These are phyloP conservation scores for Anguilla marmorata DNA, from an alignment of 2,797 vertebrate genomes.

Conservation along the genomic window DNA sequence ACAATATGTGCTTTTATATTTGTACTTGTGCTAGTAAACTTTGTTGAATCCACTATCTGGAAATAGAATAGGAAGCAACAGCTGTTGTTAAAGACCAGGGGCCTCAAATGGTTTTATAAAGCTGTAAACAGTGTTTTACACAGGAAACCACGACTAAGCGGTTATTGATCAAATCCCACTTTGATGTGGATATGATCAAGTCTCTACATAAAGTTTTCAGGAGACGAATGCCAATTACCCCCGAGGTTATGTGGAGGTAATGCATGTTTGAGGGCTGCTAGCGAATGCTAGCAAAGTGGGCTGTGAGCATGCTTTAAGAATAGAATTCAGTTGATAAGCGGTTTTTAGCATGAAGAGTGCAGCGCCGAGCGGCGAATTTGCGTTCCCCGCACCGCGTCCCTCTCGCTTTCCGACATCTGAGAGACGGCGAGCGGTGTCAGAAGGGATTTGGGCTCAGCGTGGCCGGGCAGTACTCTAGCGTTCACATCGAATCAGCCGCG, in stretches of 20 bases:
- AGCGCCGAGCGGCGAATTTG: slow-evolving; percentile 38
- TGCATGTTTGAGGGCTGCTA: slow-evolving; percentile 2
- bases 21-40: background rate
- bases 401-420: slow-evolving; percentile 58
- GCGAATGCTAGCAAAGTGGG: background rate
- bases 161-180: background rate
- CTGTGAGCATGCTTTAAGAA: background rate
- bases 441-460: slow-evolving; percentile 69
- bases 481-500: slow-evolving; percentile 70
- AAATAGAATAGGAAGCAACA: background rate
- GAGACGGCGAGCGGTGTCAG: slow-evolving; percentile 71
- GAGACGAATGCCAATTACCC: background rate
- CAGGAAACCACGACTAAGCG: background rate
- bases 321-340: background rate
- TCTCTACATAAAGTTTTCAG: background rate
- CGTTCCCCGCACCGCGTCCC: slow-evolving; percentile 30
- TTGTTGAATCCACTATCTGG: background rate
- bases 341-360: slow-evolving; percentile 10
- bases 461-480: slow-evolving; percentile 67
- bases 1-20: background rate
- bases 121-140: background rate
- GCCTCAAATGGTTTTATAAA: background rate
- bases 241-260: background rate
- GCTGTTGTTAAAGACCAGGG: background rate
- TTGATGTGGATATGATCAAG: too few relatives aligned